Conservation (phyloP, 2,888 invertebrate species). For the Lysandra coridon region DNA sequence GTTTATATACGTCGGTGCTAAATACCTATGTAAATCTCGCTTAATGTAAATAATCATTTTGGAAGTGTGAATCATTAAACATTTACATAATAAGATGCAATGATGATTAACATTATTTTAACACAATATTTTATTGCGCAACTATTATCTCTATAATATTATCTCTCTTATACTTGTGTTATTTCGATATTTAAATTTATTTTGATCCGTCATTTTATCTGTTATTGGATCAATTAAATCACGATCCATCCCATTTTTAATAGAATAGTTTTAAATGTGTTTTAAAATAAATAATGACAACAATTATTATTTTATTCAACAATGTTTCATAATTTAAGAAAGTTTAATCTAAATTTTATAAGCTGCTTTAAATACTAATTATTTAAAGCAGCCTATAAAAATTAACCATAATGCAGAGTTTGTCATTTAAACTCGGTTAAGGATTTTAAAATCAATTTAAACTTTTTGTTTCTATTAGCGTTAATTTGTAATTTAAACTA, state of each 20-base stretch:
- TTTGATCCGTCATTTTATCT: not conserved
- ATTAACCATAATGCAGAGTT: not conserved
- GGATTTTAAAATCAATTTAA: not conserved
- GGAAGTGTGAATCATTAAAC: constrained; percentile 9
- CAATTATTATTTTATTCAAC: not conserved
- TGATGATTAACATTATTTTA: constrained; percentile 2
- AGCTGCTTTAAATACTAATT: not conserved
- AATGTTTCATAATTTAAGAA: not conserved
- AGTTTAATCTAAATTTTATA: not conserved
- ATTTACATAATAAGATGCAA: constrained; percentile 20
- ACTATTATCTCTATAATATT: not conserved
- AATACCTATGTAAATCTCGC: constrained; percentile 10
- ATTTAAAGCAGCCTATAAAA: constrained; percentile 3
- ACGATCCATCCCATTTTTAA: too few relatives aligned
- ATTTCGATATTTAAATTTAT: not conserved
- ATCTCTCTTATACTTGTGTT: not conserved
- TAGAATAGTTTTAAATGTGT: not conserved
- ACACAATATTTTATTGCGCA: not conserved
- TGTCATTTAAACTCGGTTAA: not conserved
- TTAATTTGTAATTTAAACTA: constrained; percentile 11
- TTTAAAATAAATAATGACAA: not conserved
- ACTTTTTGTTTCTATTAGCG: not conserved
- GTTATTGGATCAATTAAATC: not conserved
- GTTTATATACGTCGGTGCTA: not conserved
- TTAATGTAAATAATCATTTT: not conserved